Evolutionary conservation across 2,113 vertebrate species (phyloP).

Genomic region (Sakesphorus luctuosus): DNA sequence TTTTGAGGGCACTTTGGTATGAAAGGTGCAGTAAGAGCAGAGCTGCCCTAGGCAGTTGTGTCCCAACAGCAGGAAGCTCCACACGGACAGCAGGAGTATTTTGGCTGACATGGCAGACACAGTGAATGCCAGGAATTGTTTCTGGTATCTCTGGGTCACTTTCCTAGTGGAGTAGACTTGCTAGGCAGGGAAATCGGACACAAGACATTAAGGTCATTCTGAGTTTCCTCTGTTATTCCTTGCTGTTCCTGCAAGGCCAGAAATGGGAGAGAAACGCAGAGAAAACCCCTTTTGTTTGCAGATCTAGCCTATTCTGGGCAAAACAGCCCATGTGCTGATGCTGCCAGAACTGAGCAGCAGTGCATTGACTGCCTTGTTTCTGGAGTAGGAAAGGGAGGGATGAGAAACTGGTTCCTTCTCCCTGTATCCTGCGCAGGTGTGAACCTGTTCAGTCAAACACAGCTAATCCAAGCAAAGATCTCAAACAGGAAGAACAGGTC

Average conservation of each 20-base stretch:
- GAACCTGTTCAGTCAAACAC: not conserved
- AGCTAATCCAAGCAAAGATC: not conserved
- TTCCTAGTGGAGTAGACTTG: not conserved
- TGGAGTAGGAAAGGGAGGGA: not conserved
- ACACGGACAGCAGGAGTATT: not conserved
- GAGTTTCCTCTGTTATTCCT: not conserved
- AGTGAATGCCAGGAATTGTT: not conserved
- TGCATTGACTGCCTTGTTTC: not conserved
- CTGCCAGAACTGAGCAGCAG: not conserved
- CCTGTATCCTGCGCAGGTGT: not conserved
- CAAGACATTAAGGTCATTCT: not conserved
- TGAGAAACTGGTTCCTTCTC: not conserved
- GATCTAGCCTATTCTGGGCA: not conserved
- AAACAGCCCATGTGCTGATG: not conserved
- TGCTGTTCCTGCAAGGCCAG: not conserved
- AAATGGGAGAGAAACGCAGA: not conserved
- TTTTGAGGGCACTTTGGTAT: not conserved
- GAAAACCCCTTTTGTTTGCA: not conserved
- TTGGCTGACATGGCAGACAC: not conserved
- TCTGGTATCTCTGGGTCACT: not conserved
- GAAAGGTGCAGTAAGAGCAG: rapidly evolving
- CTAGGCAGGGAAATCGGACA: not conserved
- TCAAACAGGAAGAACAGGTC: not conserved
- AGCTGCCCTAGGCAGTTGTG: not conserved
- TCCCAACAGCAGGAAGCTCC: not conserved